Evolutionary conservation across 2,113 vertebrate species (phyloP), one percentile per base, ranked within the genome.

Genomic region (Lagopus muta): DNA sequence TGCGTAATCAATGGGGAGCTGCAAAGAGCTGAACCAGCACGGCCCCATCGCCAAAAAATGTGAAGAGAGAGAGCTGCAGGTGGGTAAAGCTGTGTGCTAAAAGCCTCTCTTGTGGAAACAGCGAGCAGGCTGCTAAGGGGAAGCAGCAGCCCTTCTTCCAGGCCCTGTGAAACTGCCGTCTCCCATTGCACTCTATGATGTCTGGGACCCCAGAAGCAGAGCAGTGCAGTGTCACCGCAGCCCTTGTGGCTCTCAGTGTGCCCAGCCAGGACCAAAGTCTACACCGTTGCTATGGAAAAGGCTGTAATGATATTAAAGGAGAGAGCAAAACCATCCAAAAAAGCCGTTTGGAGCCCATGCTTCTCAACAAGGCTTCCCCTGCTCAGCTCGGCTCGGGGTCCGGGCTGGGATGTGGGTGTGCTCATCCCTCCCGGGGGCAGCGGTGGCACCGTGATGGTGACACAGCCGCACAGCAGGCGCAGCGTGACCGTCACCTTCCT

Each of bases 21-120:
- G 32, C 84, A 97, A 97, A 97, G 89, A 93, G 97, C 96, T 55
- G 95, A 97, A 89, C 97, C 97, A 97, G 97, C 97, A 97, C 5
- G 15, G 74, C 27, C 73, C 42, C n/a, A 19, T 13, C 40, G 95
- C 96, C 97, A 96, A 42, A 57, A 55, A 43, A 50, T 65, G 24
- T 32, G 14, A 38, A 54, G 47, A 38, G 38, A 36, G 8, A 20
- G 40, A 25, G 70, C 52, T 22, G 25, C 54, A 28, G 54, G 34
- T 13, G 13, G 38, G 30, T 36, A 24, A 45, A 27, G 12, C 42
- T 16, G 24, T 10, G 11, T 28, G 10, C 32, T 25, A 19, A 75
- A 15, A 12, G 22, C 42, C 24, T 19, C 25, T 20, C n/a, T 17
- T 75, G 30, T 60, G 73, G 13, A 45, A 60, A 36, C 17, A 75